Evolutionary conservation across 2,113 vertebrate species (phyloP), one percentile per base, ranked within the genome.

Genomic region (Caretta caretta): DNA sequence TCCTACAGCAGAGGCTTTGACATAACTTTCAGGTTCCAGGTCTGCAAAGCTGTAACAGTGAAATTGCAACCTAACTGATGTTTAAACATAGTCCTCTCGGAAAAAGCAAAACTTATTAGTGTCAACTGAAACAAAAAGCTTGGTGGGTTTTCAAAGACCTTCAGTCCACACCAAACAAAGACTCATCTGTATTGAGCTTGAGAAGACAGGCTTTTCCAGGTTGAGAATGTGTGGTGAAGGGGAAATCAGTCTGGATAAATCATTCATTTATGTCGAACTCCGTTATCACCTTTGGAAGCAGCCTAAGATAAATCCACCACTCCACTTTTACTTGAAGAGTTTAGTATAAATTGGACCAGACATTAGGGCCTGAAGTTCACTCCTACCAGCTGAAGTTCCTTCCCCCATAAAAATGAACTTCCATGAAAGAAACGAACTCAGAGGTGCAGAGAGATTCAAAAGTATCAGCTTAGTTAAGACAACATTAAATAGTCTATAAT

Each of bases 321-420:
- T 29, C 9, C 29, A n/a, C 9, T 35, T 69, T 69, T 38, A 69
- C 17, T 69, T 69, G 7, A 20, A 20, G 17, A 0, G 0, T n/a
- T 31, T 12, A 0, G 0, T 9, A 79, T 10, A 78, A 84, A 48
- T 6, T 56, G 12, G 35, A 78, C 59, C 0, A 14, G 16, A 69
- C 27, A 69, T 29, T n/a, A 19, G 35, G 65, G 65, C 19, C 19
- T 42, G 10, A 75, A 42, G 20, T 75, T 38, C 19, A 75, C 17
- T 72, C 8, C 17, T 42, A 11, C 83, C 51, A 1, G 5, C 27
- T 19, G 4, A 79, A 65, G 25, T 38, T 20, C 19, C 79, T 6
- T 1, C 5, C 20, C 38, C n/a, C n/a, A 20, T 19, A 8, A n/a
- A 75, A 75, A 42, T 42, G 17, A 38, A 75, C 10, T 42, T 75